Conservation (phyloP, 2,888 invertebrate genomes). For the Catocala fraxini region DNA sequence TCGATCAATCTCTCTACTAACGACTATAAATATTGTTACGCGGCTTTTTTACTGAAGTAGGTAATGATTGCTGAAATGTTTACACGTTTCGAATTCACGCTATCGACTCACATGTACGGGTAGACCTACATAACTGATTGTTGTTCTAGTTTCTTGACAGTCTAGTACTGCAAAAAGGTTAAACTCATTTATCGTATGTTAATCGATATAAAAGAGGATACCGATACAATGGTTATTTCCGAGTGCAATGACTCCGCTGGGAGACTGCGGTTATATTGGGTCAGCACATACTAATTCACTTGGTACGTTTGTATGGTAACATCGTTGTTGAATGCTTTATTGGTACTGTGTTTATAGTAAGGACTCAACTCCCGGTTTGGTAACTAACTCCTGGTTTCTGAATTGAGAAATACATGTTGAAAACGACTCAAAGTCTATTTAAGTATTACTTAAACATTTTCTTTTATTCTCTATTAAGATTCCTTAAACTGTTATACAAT, state of each 20-base stretch:
- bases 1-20: conserved; percentile 1
- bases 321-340: too few relatives aligned
- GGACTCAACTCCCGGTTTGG: too few relatives aligned
- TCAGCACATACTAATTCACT: conserved; percentile 52
- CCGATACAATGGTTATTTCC: conserved; percentile 38
- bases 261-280: conserved; percentile 42
- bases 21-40: background rate
- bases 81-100: conserved; percentile 5
- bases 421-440: too few relatives aligned
- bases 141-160: conserved; percentile 19
- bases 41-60: background rate
- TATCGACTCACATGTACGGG: background rate
- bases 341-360: too few relatives aligned
- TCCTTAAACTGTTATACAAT: too few relatives aligned
- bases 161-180: conserved; percentile 28
- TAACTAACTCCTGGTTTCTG: too few relatives aligned
- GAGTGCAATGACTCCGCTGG: conserved; percentile 48
- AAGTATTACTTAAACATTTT: too few relatives aligned
- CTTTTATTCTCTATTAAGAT: too few relatives aligned
- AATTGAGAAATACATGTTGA: too few relatives aligned
- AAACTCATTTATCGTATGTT: conserved; percentile 45
- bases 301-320: conserved; percentile 37
- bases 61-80: background rate
- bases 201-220: conserved; percentile 39
- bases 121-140: conserved; percentile 7